Percentiles rank a stretch among this genome's conserved stretches.
Evolutionary conservation across 1,140 invertebrate species (phyloP).

Genomic region (Hylyphantes graminicola): DNA sequence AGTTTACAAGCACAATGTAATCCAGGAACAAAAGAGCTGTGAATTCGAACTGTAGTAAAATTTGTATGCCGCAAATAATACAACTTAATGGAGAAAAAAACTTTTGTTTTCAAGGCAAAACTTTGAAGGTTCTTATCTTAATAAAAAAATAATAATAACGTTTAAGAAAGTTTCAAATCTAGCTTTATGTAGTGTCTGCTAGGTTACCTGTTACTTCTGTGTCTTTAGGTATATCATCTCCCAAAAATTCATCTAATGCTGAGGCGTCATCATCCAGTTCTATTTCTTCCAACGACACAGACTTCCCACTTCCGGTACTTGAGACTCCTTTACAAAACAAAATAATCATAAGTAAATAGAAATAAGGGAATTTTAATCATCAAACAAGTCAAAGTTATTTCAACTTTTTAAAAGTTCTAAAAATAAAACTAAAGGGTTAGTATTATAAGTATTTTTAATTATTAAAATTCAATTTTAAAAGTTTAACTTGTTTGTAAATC

Average conservation of each 20-base stretch:
- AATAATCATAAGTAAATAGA: not conserved
- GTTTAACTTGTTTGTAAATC: too few species aligned
- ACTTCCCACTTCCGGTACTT: constrained; percentile 12
- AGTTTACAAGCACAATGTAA: too few species aligned
- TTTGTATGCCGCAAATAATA: too few species aligned
- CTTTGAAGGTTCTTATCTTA: not conserved
- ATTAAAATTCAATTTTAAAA: not conserved
- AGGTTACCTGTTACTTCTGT: not conserved
- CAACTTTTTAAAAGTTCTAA: not conserved
- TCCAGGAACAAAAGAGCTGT: too few species aligned
- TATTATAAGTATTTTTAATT: not conserved
- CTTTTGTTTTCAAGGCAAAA: too few species aligned
- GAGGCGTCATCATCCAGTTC: constrained; percentile 39
- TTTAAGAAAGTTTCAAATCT: not conserved
- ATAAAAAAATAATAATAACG: not conserved
- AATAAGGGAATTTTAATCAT: not conserved
- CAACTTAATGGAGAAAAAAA: too few species aligned
- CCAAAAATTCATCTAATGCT: constrained; percentile 45
- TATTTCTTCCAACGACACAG: constrained; percentile 47
- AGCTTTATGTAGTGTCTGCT: not conserved
- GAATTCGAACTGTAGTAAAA: too few species aligned
- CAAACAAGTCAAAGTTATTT: not conserved
- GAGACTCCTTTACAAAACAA: constrained; percentile 24
- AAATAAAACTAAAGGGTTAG: not conserved
- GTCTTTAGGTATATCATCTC: constrained; percentile 8